phyloP scores from a whole-genome alignment of 2,888 invertebrate genomes.

The Tillus elongatus region DNA sequence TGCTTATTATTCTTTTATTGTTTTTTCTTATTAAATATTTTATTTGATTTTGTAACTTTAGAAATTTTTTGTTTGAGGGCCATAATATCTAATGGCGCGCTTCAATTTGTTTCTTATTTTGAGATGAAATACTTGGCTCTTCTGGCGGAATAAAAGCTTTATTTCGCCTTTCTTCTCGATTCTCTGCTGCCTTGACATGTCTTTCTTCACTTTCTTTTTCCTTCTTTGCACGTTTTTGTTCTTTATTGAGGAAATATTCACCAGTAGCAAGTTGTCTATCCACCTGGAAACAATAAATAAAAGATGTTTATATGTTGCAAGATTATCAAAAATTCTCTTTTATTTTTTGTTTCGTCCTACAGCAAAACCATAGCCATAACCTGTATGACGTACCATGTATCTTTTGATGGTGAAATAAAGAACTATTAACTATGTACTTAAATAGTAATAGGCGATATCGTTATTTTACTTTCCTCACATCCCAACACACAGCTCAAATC shows the following conservation, averaged over 20 bases:
- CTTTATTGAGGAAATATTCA: constrained; percentile 90
- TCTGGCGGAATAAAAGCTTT: constrained; percentile 75
- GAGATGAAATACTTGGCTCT: constrained; percentile 45
- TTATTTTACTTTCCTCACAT: no score
- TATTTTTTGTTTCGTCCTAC: no score
- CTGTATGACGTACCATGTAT: no score
- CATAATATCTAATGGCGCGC: constrained; percentile 54
- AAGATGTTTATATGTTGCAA: no score
- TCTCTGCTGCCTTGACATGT: constrained; percentile 63
- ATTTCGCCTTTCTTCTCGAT: constrained; percentile 66
- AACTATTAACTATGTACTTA: no score
- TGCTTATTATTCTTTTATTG: no score
- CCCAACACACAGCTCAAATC: no score
- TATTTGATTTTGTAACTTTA: constrained; percentile 49
- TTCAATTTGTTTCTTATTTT: constrained; percentile 28
- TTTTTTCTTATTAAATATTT: constrained; percentile 32
- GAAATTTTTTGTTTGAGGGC: constrained; percentile 68
- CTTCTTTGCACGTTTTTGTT: constrained; percentile 62
- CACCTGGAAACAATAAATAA: constrained; percentile 48
- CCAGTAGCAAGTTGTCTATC: constrained; percentile 91
- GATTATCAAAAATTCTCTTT: no score
- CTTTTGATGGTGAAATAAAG: no score
- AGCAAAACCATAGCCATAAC: no score
- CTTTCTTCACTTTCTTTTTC: constrained; percentile 70
- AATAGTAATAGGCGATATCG: no score